A percentile compares a stretch with the other conserved stretches of the same genome.
Evolutionary conservation across 1,140 invertebrate genomes (phyloP).

Genomic region (Drosophila repletoides): DNA sequence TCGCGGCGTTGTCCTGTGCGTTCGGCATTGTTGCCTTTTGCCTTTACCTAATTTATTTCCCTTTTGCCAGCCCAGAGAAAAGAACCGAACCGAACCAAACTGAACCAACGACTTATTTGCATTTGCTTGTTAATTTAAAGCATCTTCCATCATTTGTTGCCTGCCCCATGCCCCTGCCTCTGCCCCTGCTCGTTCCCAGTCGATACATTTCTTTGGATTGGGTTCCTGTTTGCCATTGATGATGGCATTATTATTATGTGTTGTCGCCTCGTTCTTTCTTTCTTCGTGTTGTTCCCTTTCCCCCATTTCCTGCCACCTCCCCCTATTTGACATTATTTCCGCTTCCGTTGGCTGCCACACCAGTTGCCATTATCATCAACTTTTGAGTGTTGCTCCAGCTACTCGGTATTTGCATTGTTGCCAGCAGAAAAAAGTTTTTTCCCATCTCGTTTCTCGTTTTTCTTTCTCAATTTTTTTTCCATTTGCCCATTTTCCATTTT

Average conservation of each 20-base stretch:
- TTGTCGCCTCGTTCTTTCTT: constrained; percentile 8
- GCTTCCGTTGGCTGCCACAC: constrained; percentile 60
- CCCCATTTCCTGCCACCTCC: constrained; percentile 20
- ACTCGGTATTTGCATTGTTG: constrained; percentile 11
- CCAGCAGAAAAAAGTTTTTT: constrained; percentile 48
- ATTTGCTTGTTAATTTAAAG: constrained; percentile 78
- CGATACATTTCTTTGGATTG: constrained; percentile 49
- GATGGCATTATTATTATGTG: constrained; percentile 66
- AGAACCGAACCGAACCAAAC: no score
- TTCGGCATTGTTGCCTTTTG: constrained; percentile 57
- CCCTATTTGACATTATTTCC: constrained; percentile 71
- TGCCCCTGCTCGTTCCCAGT: neutral
- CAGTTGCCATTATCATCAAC: constrained; percentile 38
- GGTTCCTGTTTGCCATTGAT: constrained; percentile 56
- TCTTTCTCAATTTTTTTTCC: constrained; percentile 35
- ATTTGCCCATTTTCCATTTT: constrained; percentile 54
- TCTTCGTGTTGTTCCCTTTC: constrained; percentile 22
- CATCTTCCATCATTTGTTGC: constrained; percentile 79
- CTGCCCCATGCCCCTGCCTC: neutral
- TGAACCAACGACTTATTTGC: constrained; percentile 62
- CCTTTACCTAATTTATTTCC: constrained; percentile 78
- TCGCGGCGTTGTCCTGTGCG: constrained; percentile 43
- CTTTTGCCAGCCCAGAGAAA: constrained; percentile 37
- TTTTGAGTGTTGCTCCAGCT: neutral
- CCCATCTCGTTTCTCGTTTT: constrained; percentile 46